Conservation (phyloP, 2,113 vertebrate genomes). For the Hippocampus mohnikei region DNA sequence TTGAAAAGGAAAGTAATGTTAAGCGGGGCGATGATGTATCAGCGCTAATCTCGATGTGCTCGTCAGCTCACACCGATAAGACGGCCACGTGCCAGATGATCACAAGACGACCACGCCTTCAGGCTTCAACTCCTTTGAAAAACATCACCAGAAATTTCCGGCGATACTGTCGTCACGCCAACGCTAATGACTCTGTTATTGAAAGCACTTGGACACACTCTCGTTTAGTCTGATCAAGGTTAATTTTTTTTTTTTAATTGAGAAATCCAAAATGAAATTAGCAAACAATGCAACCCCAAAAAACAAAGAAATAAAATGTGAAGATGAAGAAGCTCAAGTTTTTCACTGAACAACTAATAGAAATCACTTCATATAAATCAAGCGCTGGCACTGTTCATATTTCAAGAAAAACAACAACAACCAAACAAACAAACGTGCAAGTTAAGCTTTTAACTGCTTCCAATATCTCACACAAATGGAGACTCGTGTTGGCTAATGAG, state of each 20-base stretch:
- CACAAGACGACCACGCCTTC: conserved; percentile 35
- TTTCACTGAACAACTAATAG: not conserved
- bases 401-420: too few species aligned
- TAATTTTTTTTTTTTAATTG: too few species aligned
- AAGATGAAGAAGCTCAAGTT: not conserved
- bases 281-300: too few species aligned
- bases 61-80: conserved; percentile 64
- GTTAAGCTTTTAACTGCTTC: too few species aligned
- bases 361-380: not conserved
- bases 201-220: not conserved
- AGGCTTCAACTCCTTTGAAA: not conserved
- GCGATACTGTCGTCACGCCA: not conserved
- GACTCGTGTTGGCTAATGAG: too few species aligned
- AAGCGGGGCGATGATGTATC: conserved; percentile 51
- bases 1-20: conserved; percentile 36
- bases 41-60: conserved; percentile 34
- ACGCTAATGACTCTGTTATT: not conserved
- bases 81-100: conserved; percentile 46
- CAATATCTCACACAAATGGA: too few species aligned
- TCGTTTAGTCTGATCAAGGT: too few species aligned
- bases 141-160: not conserved
- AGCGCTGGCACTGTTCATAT: not conserved
- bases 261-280: too few species aligned
- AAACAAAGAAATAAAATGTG: too few species aligned
- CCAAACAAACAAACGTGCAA: too few species aligned